A percentile compares a stretch with the other conserved stretches of the same genome.
Conservation (phyloP, 2,797 vertebrate genomes). For the Lagorchestes hirsutus region DNA sequence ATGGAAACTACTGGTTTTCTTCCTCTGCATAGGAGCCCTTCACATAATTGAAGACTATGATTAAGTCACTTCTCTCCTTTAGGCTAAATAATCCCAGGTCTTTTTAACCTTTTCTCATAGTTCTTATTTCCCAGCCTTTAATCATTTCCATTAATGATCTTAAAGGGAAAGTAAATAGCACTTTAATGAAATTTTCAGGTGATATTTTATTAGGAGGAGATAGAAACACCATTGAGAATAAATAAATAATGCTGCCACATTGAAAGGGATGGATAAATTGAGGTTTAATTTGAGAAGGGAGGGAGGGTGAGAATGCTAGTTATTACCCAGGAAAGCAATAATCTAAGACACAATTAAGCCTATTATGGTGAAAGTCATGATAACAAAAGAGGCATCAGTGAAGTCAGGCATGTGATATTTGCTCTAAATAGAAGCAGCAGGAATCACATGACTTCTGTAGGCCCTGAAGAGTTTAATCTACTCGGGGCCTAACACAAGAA, state of each 20-base stretch:
- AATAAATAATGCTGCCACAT: conserved; percentile 50
- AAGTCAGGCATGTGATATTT: conserved; percentile 59
- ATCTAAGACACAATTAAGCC: conserved; percentile 57
- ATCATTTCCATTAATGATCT: conserved; percentile 50
- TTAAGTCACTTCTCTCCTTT: conserved; percentile 24
- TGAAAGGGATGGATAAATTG: conserved; percentile 48
- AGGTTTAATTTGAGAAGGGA: conserved; percentile 43
- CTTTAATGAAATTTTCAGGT: conserved; percentile 56
- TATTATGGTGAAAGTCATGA: conserved; percentile 61
- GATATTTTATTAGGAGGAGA: conserved; percentile 30
- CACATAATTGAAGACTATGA: background rate
- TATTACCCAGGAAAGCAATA: conserved; percentile 56
- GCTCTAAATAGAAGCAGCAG: conserved; percentile 40
- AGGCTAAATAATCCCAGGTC: background rate
- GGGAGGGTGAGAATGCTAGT: background rate
- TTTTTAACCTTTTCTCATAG: conserved; percentile 38
- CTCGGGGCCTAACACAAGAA: background rate
- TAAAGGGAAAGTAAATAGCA: conserved; percentile 57
- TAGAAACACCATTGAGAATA: conserved; percentile 55
- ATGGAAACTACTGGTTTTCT: background rate
- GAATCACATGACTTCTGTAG: conserved; percentile 32
- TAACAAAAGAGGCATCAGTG: conserved; percentile 37
- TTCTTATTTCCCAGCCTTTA: conserved; percentile 29
- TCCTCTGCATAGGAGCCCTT: background rate
- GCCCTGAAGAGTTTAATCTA: conserved; percentile 26